Evolutionary conservation across 2,113 vertebrate genomes (phyloP), one percentile per base, ranked within the genome.

Genomic region (Hoplias malabaricus): DNA sequence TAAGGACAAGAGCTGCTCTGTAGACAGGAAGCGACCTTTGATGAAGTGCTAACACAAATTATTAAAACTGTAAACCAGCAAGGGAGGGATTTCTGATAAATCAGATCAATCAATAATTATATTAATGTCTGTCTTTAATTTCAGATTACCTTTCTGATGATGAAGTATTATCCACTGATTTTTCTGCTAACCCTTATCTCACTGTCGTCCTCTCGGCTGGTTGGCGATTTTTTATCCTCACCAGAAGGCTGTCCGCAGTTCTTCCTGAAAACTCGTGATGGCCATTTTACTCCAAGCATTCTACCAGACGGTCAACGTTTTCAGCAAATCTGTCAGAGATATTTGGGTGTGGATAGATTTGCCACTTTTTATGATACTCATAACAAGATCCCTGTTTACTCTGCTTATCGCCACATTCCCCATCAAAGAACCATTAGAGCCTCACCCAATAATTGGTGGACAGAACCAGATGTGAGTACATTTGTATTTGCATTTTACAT

Each of bases 361-460:
- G 66, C 66, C 66, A 69, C 66, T 12, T 40, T 69, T 36, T 69
- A 69, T 29, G 66, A 69, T 40, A 69, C 66, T 69, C 38, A 46
- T 13, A 69, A 46, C 66, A 69, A 43, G 40, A 69, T 69, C 23
- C 66, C 66, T 25, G 40, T 69, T 13, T 69, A 69, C 7, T 69
- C 66, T 14, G 66, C 66, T 48, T 69, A 69, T 23, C 38, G 0
- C 0, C 40, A 42, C 23, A 42, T 1, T 2, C 43, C n/a, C 23
- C 66, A 69, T 16, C n/a, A 3, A 16, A 14, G 42, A 14, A 16
- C 16, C 1, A 1, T 16, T 13, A 21, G 66, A 23, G 40, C 27
- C 2, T 36, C n/a, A n/a, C n/a, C n/a, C n/a, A n/a, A 46, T 21
- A 19, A 25, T 23, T 69, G 66, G 66, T 43, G 42, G 40, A 40